Evolutionary conservation across 2,797 vertebrate species (phyloP), one percentile per base, ranked within the genome.

Genomic region (Myripristis murdjan): DNA sequence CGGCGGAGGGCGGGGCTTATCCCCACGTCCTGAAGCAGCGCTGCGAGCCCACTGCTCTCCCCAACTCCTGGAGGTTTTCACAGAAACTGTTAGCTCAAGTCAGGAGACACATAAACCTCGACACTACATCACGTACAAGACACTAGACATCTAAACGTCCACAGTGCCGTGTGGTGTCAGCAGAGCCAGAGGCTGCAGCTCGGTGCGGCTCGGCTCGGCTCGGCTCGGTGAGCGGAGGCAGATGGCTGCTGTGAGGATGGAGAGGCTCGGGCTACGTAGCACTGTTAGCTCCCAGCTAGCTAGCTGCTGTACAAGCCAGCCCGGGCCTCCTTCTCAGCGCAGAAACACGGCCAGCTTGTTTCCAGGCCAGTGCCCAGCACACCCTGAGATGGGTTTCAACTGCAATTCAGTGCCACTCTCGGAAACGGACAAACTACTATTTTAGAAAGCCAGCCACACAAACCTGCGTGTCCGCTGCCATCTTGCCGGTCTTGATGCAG

Each of bases 391-490:
- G 1, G 1, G 6, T 20, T 43, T 6, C 1, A 23, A 1, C 1
- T 0, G 0, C 6, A 44, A 1, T 8, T 6, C 5, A 11, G 20
- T n/a, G 1, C 3, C 7, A 16, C 12, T 35, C 26, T 4, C n/a
- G 15, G 31, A 23, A 15, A 28, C 33, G 3, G n/a, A 41, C 0
- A 72, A 43, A 39, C 2, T 24, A 48, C 22, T 37, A 28, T 64
- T 67, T 69, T 86, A 79, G 39, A 82, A 69, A 43, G 58, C 43
- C 49, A 87, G 81, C 67, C 81, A 85, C 91, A 89, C 91, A 93
- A 91, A 99, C 97, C 97, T 98, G 97, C 97, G 95, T 96, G 96
- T 98, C 98, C 81, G 98, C 95, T 87, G 97, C 98, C 98, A 98
- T 99, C 93, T 95, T 96, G 94, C 96, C 94, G 94, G 96, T 92